Evolutionary conservation across 2,113 vertebrate genomes (phyloP).

Genomic region (Sinocyclocheilus maitianheensis): DNA sequence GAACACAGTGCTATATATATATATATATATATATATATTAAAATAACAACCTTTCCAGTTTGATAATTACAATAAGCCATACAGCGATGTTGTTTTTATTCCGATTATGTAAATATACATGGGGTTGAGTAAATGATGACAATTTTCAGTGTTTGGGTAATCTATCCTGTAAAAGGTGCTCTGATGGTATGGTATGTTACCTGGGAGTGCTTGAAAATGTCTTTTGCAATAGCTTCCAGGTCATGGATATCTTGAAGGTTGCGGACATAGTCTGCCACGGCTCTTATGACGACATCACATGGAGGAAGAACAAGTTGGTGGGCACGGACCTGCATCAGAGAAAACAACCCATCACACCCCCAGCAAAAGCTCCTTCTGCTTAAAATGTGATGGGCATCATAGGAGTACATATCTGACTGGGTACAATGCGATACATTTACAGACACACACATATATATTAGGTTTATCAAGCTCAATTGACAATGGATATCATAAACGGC

Average conservation of each 20-base stretch:
- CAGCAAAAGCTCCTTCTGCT: slow-evolving; percentile 30
- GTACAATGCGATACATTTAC: background rate
- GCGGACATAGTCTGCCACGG: slow-evolving; percentile 90
- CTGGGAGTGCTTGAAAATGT: slow-evolving; percentile 95
- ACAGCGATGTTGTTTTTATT: background rate
- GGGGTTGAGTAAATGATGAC: background rate
- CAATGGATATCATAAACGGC: background rate
- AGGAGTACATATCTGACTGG: slow-evolving; percentile 23
- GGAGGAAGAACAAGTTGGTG: slow-evolving; percentile 95
- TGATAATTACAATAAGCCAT: background rate
- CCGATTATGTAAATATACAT: background rate
- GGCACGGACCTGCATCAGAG: slow-evolving; percentile 84
- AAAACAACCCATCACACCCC: slow-evolving; percentile 38
- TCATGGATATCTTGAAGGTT: slow-evolving; percentile 87
- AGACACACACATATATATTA: background rate
- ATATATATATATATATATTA: background rate
- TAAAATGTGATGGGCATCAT: slow-evolving; percentile 45
- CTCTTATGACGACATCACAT: slow-evolving; percentile 95
- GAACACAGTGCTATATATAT: too few species aligned
- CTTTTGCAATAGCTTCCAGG: slow-evolving; percentile 90
- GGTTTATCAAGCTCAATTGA: background rate
- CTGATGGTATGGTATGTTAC: slow-evolving; percentile 60
- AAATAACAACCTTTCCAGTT: background rate
- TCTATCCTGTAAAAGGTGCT: background rate
- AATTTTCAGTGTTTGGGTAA: background rate